phyloP scores from a whole-genome alignment of 1,140 invertebrate species.

The Lasaia peninsularis region DNA sequence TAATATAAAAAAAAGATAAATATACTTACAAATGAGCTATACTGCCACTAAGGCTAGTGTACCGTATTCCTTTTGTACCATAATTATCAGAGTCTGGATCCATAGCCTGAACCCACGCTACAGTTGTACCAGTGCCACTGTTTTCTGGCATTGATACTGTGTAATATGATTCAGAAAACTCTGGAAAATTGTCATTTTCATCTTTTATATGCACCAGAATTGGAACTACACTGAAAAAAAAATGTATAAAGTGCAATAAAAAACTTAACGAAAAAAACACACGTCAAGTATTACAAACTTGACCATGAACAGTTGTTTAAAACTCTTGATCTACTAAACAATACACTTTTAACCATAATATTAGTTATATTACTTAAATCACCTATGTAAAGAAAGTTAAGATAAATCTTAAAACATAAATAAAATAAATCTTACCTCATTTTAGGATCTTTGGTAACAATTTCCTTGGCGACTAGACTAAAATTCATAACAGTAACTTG shows the following conservation, averaged over 20 bases:
- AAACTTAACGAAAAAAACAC: no score
- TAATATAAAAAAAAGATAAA: conserved; percentile 4
- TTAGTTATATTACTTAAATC: neutral
- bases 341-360: no score
- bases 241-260: no score
- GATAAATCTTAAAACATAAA: no score
- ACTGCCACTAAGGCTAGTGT: conserved; percentile 86
- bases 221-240: conserved; percentile 82
- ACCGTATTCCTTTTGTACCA: conserved; percentile 92
- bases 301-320: no score
- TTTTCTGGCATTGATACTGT: conserved; percentile 90
- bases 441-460: conserved; percentile 84
- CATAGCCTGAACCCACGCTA: conserved; percentile 89
- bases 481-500: conserved; percentile 88
- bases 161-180: conserved; percentile 88
- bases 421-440: conserved; percentile 70
- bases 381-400: neutral
- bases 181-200: conserved; percentile 96
- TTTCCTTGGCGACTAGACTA: conserved; percentile 90
- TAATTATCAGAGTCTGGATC: conserved; percentile 92
- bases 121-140: conserved; percentile 87
- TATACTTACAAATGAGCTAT: conserved; percentile 89
- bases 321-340: no score
- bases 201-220: conserved; percentile 92
- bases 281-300: no score